phyloP scores from a whole-genome alignment of 2,888 invertebrate genomes.

The Meghimatium bilineatum region DNA sequence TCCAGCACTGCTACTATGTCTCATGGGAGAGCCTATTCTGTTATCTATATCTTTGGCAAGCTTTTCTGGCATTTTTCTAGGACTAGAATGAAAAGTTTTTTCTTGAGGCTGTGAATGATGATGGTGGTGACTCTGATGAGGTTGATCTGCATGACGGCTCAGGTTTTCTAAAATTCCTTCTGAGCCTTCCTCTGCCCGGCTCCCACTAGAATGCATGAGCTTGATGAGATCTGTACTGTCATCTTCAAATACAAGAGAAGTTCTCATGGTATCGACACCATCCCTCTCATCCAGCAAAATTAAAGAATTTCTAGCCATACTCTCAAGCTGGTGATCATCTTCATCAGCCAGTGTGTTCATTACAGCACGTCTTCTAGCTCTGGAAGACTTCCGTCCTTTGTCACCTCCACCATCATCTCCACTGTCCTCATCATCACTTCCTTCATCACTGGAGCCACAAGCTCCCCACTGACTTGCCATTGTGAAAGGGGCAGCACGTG shows the following conservation, averaged over 20 bases:
- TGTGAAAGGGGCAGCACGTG: constrained; percentile 82
- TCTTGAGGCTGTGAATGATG: constrained; percentile 39
- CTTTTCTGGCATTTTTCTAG: constrained; percentile 68
- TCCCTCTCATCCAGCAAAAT: constrained; percentile 65
- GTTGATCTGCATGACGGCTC: constrained; percentile 35
- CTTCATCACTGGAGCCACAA: constrained; percentile 94
- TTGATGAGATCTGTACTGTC: constrained; percentile 58
- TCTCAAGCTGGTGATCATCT: constrained; percentile 67
- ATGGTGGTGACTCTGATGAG: constrained; percentile 24
- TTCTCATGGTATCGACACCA: constrained; percentile 60
- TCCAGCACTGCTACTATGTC: constrained; percentile 56
- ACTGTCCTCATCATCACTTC: constrained; percentile 64
- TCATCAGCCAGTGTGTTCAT: constrained; percentile 69
- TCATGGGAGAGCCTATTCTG: constrained; percentile 64
- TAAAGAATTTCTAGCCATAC: constrained; percentile 65
- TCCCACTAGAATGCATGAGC: constrained; percentile 34
- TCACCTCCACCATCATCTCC: constrained; percentile 60
- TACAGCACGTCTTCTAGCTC: constrained; percentile 59
- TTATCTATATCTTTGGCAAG: constrained; percentile 69
- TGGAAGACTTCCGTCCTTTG: constrained; percentile 60
- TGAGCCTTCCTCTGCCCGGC: constrained; percentile 39
- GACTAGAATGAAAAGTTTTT: constrained; percentile 58
- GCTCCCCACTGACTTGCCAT: constrained; percentile 96
- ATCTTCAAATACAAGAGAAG: constrained; percentile 68
- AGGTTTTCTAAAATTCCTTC: constrained; percentile 26